phyloP scores from a whole-genome alignment of 2,888 invertebrate genomes.

The Sussaba pulchella region DNA sequence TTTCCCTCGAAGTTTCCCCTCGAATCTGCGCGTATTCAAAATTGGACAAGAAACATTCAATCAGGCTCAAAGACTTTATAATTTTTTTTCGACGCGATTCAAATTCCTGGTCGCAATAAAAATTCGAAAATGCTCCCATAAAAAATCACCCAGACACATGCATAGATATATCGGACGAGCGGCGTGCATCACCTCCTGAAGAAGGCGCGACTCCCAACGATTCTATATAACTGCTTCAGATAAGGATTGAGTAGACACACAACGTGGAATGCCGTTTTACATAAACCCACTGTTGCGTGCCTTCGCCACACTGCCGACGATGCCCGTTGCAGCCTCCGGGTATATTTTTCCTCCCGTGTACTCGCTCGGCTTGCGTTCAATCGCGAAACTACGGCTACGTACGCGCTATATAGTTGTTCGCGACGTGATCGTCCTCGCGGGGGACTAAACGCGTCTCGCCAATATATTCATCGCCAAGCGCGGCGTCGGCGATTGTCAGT shows the following conservation, averaged over 20 bases:
- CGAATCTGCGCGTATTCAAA: too few species aligned
- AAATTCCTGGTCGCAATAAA: too few species aligned
- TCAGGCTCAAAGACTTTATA: too few species aligned
- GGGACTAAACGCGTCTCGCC: background rate
- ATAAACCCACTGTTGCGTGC: conserved; percentile 71
- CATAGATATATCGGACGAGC: conserved; percentile 45
- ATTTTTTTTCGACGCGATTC: too few species aligned
- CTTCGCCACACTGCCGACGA: conserved; percentile 43
- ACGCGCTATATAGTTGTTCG: background rate
- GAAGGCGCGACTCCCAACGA: conserved; percentile 79
- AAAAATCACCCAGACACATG: too few species aligned
- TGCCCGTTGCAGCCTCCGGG: conserved; percentile 43
- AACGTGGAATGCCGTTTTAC: conserved; percentile 79
- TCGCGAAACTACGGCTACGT: conserved; percentile 24
- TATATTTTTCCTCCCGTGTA: background rate
- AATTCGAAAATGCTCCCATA: too few species aligned
- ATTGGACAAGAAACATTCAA: too few species aligned
- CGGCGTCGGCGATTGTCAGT: too few species aligned
- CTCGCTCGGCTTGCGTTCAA: conserved; percentile 21
- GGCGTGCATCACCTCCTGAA: conserved; percentile 79
- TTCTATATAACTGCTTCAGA: conserved; percentile 80
- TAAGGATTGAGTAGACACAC: conserved; percentile 79
- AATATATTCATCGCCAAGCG: too few species aligned
- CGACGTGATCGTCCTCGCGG: background rate
- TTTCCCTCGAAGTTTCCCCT: too few species aligned